These are phyloP conservation scores for Macropus fuliginosus DNA, from an alignment of 2,797 vertebrate species.

Conservation along the genomic window DNA sequence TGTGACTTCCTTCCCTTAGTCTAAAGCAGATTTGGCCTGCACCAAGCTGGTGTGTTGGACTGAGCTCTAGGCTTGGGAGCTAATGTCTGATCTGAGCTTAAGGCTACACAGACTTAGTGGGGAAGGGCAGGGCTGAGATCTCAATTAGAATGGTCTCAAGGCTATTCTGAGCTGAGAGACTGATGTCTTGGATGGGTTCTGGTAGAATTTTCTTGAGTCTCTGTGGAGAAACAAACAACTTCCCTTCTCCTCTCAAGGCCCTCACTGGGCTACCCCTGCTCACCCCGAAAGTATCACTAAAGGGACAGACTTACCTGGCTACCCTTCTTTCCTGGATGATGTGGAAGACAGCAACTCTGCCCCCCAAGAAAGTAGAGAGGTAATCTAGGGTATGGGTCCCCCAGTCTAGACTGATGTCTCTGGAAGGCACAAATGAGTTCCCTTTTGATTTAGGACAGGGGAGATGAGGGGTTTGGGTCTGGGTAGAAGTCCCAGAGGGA, in stretches of 20 bases:
- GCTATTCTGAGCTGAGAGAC: not conserved
- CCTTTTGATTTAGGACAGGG: not conserved
- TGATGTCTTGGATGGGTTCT: not conserved
- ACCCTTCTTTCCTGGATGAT: not conserved
- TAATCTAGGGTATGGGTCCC: not conserved
- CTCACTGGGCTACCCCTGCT: not conserved
- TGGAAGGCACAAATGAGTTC: not conserved
- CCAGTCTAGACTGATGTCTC: not conserved
- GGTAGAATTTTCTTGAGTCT: not conserved
- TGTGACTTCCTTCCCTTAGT: not conserved
- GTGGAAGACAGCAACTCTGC: not conserved
- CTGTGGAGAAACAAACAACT: not conserved
- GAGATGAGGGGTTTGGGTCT: not conserved
- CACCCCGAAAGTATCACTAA: not conserved
- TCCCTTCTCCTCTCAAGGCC: not conserved
- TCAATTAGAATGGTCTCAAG: not conserved
- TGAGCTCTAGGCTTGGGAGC: not conserved
- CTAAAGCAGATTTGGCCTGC: not conserved
- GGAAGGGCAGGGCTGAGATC: not conserved
- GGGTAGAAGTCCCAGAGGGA: not conserved
- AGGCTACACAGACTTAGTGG: not conserved
- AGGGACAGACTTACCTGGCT: not conserved
- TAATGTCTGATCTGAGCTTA: not conserved
- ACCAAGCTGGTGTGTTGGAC: not conserved
- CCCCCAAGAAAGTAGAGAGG: not conserved